Evolutionary conservation across 2,113 vertebrate genomes (phyloP), one percentile per base, ranked within the genome.

Genomic region (Zosterops pallidus): DNA sequence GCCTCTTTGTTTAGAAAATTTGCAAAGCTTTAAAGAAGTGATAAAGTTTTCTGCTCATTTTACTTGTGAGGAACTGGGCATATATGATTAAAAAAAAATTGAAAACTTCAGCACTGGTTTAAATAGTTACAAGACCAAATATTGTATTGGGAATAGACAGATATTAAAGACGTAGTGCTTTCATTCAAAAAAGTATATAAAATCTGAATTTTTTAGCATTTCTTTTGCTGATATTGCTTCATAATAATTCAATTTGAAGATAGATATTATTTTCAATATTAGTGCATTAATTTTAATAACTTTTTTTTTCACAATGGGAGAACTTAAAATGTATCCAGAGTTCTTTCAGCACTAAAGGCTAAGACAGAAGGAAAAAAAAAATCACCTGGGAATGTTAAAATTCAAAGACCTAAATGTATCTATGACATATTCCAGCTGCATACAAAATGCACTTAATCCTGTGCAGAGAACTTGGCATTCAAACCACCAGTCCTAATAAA

Each of bases 381-480:
- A 80, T 90, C 92, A 96, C 92, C 94, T 95, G 89, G 82, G 86
- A 96, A 91, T 47, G 65, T 89, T 86, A 80, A 79, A 93, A 97
- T 94, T 86, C 89, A 94, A 90, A 96, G 92, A 56, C 85, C n/a
- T 86, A 33, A 92, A 83, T 91, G 83, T 77, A 95, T 96, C 83
- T 83, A 60, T 94, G 95, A 97, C 87, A 93, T 94, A 86, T 67
- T 90, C 89, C 97, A 98, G 92, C 96, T 97, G 92, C 86, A 96
- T 83, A 67, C 65, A 91, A 96, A 96, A 94, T 60, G 86, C 90
- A 92, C 59, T 91, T 91, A 87, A 75, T 92, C 63, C 87, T 74
- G 63, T 37, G 69, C 74, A 86, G 80, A 83, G 89, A 93, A 91
- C 83, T 93, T 96, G 92, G 75, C 93, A 90, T 92, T 88, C 94